Conservation (phyloP, 1,140 invertebrate genomes). For the Melanaphis sacchari region DNA sequence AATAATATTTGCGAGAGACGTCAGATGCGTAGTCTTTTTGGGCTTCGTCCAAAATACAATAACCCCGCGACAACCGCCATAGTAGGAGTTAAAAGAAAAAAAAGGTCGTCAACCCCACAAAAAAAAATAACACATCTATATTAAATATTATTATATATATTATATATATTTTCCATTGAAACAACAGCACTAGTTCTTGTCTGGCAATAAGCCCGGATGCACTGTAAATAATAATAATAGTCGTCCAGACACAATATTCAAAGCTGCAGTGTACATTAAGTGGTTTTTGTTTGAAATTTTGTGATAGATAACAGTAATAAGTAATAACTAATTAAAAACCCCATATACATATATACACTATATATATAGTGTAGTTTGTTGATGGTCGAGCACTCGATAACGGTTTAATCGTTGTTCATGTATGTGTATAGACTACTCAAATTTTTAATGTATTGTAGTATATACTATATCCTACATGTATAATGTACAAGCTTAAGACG, state of each 20-base stretch:
- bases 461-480: background rate
- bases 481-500: background rate
- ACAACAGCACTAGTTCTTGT: background rate
- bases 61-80: background rate
- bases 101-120: constrained; percentile 26
- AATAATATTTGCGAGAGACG: constrained; percentile 23
- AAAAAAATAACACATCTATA: background rate
- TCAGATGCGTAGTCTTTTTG: background rate
- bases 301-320: background rate
- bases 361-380: background rate
- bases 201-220: constrained; percentile 21
- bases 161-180: background rate
- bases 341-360: background rate
- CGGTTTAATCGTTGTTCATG: background rate
- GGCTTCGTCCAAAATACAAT: background rate
- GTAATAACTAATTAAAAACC: background rate
- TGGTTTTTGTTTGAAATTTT: constrained; percentile 18
- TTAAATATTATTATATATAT: background rate
- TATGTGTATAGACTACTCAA: background rate
- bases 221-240: constrained; percentile 16
- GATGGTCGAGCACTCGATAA: background rate
- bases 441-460: background rate
- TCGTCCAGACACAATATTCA: constrained; percentile 36
- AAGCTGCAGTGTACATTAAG: background rate
- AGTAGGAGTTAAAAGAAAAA: background rate